Base-by-base conservation (phyloP, 2,113 vertebrate species). In the Ranitomeya variabilis region DNA sequence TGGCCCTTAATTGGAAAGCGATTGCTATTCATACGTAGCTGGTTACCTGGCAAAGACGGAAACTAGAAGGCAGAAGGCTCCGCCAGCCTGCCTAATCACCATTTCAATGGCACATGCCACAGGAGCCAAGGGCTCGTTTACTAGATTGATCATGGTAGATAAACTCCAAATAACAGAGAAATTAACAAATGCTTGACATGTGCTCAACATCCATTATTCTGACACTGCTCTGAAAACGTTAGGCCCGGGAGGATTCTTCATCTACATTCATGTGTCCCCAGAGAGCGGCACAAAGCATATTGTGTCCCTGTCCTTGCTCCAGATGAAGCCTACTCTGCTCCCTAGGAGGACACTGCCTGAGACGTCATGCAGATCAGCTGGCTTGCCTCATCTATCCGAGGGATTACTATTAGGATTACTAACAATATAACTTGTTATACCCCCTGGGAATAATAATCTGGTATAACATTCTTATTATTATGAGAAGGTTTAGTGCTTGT, bases 121-220 rank as follows among this genome's bases (percentile, higher is more conserved):
- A 96, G 96, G 96, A 98, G 97, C 95, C 94, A 94, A 95, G 94
- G 94, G 92, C 94, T 96, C 95, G 96, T 96, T 96, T 96, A 96
- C 95, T 96, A 96, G 95, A 96, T 96, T 96, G 95, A 96, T 96
- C 96, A 96, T 96, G 96, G 96, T 97, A 98, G 98, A 99, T 99
- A 99, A 99, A 99, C 97, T 97, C 96, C 97, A 96, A 97, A 98
- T 99, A 98, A 99, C 97, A 97, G 96, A 97, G 97, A 99, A 99
- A 99, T 99, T 99, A 99, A 99, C 97, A 99, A 99, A 99, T 97
- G 97, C 97, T 98, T 99, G 98, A 99, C 97, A 99, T 99, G 99
- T 99, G 97, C 98, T 99, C 96, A 97, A 99, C 98, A 99, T 99
- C 97, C 97, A 99, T 99, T 99, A 99, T 99, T 99, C 97, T 99